phyloP scores from a whole-genome alignment of 2,888 invertebrate species.

The Xylota sylvarum region DNA sequence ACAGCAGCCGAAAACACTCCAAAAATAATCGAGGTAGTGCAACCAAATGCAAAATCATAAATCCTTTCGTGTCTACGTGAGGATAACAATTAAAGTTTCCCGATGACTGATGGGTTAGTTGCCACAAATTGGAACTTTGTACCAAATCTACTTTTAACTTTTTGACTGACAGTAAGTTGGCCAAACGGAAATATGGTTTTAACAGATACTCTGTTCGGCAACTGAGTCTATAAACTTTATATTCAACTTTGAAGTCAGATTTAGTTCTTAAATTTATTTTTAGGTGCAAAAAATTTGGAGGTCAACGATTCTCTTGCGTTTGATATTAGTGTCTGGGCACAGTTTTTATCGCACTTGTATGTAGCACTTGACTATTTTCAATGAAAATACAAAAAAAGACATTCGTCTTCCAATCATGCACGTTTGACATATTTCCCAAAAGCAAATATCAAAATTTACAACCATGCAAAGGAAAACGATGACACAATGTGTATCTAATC shows the following conservation, averaged over 20 bases:
- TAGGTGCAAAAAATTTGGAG: too few species aligned
- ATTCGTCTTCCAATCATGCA: background rate
- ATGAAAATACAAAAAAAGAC: background rate
- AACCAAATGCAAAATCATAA: constrained; percentile 1
- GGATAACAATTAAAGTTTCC: constrained; percentile 2
- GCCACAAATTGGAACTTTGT: background rate
- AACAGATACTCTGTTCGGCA: background rate
- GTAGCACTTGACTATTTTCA: background rate
- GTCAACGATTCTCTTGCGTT: background rate
- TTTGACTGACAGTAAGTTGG: background rate
- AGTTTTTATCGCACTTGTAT: background rate
- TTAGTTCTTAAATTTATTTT: too few species aligned
- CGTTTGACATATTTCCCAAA: background rate
- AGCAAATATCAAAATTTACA: constrained; percentile 7
- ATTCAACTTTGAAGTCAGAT: too few species aligned
- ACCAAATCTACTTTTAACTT: background rate
- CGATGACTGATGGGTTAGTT: background rate
- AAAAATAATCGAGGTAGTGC: background rate
- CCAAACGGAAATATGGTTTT: background rate
- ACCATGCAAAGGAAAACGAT: background rate
- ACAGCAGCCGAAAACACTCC: too few species aligned
- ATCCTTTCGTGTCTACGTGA: background rate
- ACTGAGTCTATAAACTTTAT: background rate
- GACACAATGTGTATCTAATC: constrained; percentile 9
- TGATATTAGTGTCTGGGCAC: background rate